Base-by-base conservation (phyloP, 64 coral and sea anemone genomes). In the Actinia tenebrosa region DNA sequence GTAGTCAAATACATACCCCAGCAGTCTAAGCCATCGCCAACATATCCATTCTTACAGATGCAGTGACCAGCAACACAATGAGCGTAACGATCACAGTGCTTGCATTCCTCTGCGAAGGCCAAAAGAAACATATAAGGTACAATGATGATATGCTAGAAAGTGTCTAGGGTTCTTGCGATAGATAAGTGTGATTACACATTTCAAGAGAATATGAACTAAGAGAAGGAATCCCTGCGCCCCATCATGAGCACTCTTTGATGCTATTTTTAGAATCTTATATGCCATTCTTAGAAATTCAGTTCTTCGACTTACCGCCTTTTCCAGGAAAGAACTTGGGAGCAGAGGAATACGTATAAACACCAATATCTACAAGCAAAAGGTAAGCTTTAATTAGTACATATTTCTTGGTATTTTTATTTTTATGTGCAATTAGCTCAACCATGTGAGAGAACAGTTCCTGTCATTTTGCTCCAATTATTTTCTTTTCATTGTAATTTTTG, bases 31-130 rank as follows among this genome's bases (percentile, higher is more conserved):
- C 95, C 95, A 56, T 98, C 95, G 1, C 92, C 95, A 45, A 98
- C 95, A 78, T 89, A 98, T 8, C 87, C 85, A 63, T 90, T 80
- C 37, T 88, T 98, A 80, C 96, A 98, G 71, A 98, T 95, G 43
- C 96, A 98, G 55, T 95, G 96, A 20, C 93, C 92, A 56, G 90
- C 93, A 53, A 98, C 96, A 87, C 96, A 98, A 13, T 94, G 89
- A 8, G 96, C 96, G 64, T 88, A 87, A 1, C 86, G 87, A 84
- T 92, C 92, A 86, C 96, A 98, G 42, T 98, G 96, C 46, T 90
- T 89, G 47, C 96, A 98, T 68, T 98, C 96, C 85, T 98, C 96
- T 98, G 62, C 61, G 16, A 68, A 66, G 6, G 15, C 19, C 18
- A 66, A 66, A 23, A 66, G 18, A 66, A 90, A 66, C 84, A 20